Base-by-base conservation (phyloP, 2,797 vertebrate genomes). In the Anomalospiza imberbis region DNA sequence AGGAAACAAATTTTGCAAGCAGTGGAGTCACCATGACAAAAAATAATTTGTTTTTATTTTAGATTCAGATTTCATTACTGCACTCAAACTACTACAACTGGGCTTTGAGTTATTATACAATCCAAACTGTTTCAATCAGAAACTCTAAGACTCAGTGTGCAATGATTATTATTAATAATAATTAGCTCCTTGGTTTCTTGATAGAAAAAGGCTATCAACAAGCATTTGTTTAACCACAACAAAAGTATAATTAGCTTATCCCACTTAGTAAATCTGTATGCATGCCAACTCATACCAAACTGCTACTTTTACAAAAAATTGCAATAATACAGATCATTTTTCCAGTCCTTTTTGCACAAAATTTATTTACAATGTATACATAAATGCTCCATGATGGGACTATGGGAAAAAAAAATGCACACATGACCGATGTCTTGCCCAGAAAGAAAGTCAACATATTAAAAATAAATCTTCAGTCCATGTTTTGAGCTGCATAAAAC, bases 331-430 rank as follows among this genome's bases (percentile, higher is more conserved):
- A 98, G 98, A 98, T 98, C 98, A 97, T 98, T 98, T 98, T 98
- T 98, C 98, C 98, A 98, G 98, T 98, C 98, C 98, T 98, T 98
- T 98, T 99, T 99, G 98, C 98, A 99, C 98, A 98, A 99, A 99
- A 99, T 98, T 98, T 98, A 99, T 99, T 99, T 99, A 99, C 99
- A 99, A 98, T 98, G 99, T 98, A 98, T 99, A 99, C 99, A 99
- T 99, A 98, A 98, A 99, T 98, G 99, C 98, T 99, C 98, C 98
- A 98, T 98, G 98, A 97, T 98, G 98, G 98, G 99, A 98, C 98
- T 98, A 98, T 98, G 98, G 63, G 38, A 55, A 73, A 85, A 82
- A 98, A 98, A 98, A 98, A 98, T 97, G 98, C 97, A 98, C 97
- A 98, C 96, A 98, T 97, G 98, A 98, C 98, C 93, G 95, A 98